Conservation (phyloP, 2,113 vertebrate genomes). For the Alexandromys fortis region DNA sequence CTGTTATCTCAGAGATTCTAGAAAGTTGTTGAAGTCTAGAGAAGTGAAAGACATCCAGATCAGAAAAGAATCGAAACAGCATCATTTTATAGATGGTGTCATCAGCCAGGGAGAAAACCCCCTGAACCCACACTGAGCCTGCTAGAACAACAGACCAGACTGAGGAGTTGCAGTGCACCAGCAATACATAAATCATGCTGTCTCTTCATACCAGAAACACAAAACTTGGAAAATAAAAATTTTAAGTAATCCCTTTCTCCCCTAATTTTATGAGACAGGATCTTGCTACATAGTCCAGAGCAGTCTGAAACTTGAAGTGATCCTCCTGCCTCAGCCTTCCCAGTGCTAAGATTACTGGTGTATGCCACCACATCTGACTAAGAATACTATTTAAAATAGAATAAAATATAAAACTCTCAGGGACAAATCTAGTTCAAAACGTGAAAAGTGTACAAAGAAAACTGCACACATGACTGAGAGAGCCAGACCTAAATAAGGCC, state of each 20-base stretch:
- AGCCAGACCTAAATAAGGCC: not conserved
- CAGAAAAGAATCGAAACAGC: not conserved
- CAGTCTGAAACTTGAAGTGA: not conserved
- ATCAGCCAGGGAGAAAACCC: not conserved
- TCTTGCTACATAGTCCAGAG: not conserved
- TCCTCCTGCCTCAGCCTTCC: not conserved
- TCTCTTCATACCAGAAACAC: not conserved
- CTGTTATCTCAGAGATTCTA: not conserved
- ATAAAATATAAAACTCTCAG: not conserved
- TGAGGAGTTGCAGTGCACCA: not conserved
- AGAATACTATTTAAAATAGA: not conserved
- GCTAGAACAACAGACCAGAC: not conserved
- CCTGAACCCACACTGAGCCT: accelerated
- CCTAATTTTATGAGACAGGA: not conserved
- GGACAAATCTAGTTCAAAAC: not conserved
- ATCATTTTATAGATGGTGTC: not conserved
- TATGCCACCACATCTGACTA: not conserved
- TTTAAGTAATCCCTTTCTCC: not conserved
- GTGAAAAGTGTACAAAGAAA: not conserved
- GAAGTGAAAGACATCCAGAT: not conserved
- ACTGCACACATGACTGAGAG: not conserved
- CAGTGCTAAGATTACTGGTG: not conserved
- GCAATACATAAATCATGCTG: not conserved
- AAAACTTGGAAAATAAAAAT: not conserved
- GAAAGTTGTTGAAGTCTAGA: not conserved